These are phyloP conservation scores for Entomobrya proxima DNA, from an alignment of 2,888 invertebrate genomes.

Conservation along the genomic window DNA sequence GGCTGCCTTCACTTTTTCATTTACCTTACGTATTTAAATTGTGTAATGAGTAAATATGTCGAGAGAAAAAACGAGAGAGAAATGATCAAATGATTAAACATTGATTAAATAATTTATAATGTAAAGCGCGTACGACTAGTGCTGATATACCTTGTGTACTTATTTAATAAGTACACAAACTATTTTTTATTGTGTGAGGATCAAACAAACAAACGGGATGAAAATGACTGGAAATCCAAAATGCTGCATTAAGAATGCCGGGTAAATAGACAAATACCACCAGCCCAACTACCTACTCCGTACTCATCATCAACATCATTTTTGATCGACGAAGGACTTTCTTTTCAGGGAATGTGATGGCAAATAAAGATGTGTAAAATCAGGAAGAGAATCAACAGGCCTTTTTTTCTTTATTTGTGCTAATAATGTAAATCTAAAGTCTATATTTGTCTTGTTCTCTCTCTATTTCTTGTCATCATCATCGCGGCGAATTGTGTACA, in stretches of 20 bases:
- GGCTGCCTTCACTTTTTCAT: not conserved
- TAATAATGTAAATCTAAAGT: constrained; percentile 68
- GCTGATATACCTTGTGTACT: not conserved
- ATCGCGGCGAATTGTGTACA: constrained; percentile 55
- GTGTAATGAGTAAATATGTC: not conserved
- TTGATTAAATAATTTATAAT: constrained; percentile 16
- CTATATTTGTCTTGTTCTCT: constrained; percentile 65
- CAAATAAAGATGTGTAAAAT: constrained; percentile 50
- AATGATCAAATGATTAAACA: constrained; percentile 53
- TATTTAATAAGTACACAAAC: constrained; percentile 59
- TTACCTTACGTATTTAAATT: constrained; percentile 27
- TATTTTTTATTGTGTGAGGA: constrained; percentile 31
- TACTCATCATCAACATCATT: not conserved
- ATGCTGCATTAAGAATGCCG: not conserved
- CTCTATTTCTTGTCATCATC: constrained; percentile 55
- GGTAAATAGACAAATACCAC: not conserved
- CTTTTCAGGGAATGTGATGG: constrained; percentile 22
- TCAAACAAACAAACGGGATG: constrained; percentile 40
- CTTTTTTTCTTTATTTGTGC: constrained; percentile 63
- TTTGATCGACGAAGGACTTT: not conserved
- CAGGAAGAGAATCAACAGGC: constrained; percentile 63
- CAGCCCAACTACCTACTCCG: not conserved
- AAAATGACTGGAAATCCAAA: constrained; percentile 11
- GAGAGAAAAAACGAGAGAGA: not conserved
- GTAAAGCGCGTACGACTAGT: not conserved